These are phyloP conservation scores for Heliconius erato DNA, from an alignment of 2,888 invertebrate species.

Conservation along the genomic window DNA sequence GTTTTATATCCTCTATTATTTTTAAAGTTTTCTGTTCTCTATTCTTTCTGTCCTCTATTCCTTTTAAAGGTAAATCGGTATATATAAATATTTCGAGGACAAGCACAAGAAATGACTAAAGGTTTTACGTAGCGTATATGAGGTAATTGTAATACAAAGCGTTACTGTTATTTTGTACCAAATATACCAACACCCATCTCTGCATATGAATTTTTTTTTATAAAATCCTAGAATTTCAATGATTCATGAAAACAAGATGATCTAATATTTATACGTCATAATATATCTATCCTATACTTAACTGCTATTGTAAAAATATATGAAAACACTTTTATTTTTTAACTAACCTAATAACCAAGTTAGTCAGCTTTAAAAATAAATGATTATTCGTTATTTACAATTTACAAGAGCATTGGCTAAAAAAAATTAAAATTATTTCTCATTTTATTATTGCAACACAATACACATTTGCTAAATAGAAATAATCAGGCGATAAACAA, in stretches of 20 bases:
- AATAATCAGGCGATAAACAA: conserved; percentile 16
- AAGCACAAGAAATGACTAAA: neutral
- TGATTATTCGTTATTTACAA: too few relatives aligned
- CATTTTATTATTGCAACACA: neutral
- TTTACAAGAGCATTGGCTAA: too few relatives aligned
- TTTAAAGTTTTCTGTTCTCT: too few relatives aligned
- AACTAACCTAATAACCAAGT: too few relatives aligned
- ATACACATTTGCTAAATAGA: conserved; percentile 9
- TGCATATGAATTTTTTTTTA: too few relatives aligned
- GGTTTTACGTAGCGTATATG: neutral
- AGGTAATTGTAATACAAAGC: neutral
- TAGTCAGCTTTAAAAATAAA: too few relatives aligned
- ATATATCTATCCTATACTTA: neutral
- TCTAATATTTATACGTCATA: neutral
- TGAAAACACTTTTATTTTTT: neutral
- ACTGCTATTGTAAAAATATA: neutral
- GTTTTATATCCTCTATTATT: too few relatives aligned
- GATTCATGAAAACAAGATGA: neutral
- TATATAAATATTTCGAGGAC: neutral
- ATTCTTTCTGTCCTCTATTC: neutral
- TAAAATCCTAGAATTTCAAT: neutral
- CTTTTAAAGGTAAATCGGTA: neutral
- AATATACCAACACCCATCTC: too few relatives aligned
- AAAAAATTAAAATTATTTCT: too few relatives aligned
- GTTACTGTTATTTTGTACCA: too few relatives aligned